phyloP scores from a whole-genome alignment of 2,888 invertebrate species.

The Phania funesta region DNA sequence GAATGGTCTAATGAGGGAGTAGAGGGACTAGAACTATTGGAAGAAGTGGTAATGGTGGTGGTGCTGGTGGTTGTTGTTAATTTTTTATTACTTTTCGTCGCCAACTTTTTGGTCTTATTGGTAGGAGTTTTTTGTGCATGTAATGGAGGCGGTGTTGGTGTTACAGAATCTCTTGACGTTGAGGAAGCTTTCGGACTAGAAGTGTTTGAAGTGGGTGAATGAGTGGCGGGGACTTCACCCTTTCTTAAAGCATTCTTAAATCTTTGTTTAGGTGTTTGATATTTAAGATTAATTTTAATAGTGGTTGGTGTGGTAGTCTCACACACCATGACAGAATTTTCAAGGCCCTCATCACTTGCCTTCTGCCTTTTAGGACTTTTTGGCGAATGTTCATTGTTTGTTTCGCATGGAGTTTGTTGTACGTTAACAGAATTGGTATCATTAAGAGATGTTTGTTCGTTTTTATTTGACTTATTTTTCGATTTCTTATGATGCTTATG shows the following conservation, averaged over 20 bases:
- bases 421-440: constrained; percentile 16
- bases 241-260: constrained; percentile 61
- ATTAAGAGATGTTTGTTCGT: constrained; percentile 8
- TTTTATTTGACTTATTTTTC: constrained; percentile 53
- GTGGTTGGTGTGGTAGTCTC: constrained; percentile 69
- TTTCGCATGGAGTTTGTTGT: constrained; percentile 4
- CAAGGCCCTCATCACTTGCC: background rate
- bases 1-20: constrained; percentile 46
- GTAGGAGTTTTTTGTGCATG: constrained; percentile 37
- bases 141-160: constrained; percentile 22
- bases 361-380: constrained; percentile 25
- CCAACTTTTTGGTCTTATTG: constrained; percentile 40
- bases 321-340: constrained; percentile 54
- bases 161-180: constrained; percentile 35
- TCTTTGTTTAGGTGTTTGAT: constrained; percentile 68
- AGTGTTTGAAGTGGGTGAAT: constrained; percentile 1
- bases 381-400: constrained; percentile 2
- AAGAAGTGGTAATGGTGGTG: constrained; percentile 42
- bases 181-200: constrained; percentile 23
- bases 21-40: constrained; percentile 62
- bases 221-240: constrained; percentile 2
- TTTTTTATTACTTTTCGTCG: constrained; percentile 38
- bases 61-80: constrained; percentile 38
- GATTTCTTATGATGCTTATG: constrained; percentile 64
- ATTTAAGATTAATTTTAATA: constrained; percentile 76